phyloP scores from a whole-genome alignment of 2,888 invertebrate species.

The Agrochola litura region DNA sequence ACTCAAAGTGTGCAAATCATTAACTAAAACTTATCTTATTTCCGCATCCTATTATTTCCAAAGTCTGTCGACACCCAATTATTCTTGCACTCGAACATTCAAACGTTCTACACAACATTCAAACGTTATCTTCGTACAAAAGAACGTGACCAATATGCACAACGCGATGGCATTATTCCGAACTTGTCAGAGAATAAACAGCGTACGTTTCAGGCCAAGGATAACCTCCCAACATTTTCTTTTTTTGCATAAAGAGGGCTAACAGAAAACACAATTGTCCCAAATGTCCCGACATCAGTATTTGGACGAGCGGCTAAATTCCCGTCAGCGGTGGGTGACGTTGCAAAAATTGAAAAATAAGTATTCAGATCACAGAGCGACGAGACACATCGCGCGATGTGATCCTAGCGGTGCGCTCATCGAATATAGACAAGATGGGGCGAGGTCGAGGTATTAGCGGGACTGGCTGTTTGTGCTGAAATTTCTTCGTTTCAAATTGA shows the following conservation, averaged over 20 bases:
- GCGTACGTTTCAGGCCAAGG: slow-evolving; percentile 47
- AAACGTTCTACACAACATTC: slow-evolving; percentile 14
- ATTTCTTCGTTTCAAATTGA: background rate
- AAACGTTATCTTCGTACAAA: slow-evolving; percentile 15
- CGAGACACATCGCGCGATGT: slow-evolving; percentile 69
- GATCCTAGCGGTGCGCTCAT: slow-evolving; percentile 67
- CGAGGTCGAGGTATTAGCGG: slow-evolving; percentile 42
- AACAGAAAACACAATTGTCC: slow-evolving; percentile 64
- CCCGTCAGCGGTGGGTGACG: slow-evolving; percentile 68
- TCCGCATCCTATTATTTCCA: background rate
- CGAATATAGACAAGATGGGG: slow-evolving; percentile 67
- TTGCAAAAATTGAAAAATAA: slow-evolving; percentile 83
- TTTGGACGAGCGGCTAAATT: slow-evolving; percentile 70
- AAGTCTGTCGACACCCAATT: background rate
- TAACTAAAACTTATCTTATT: background rate
- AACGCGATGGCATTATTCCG: slow-evolving; percentile 44
- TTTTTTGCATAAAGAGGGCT: slow-evolving; percentile 57
- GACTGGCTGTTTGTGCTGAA: no score
- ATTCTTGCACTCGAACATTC: background rate
- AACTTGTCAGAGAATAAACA: slow-evolving; percentile 54
- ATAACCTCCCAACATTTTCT: slow-evolving; percentile 42
- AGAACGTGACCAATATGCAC: slow-evolving; percentile 47
- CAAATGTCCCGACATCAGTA: slow-evolving; percentile 57
- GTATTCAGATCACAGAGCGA: slow-evolving; percentile 77
- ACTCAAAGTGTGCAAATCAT: background rate